These are phyloP conservation scores for Promerops cafer DNA, from an alignment of 2,113 vertebrate genomes.

Conservation along the genomic window DNA sequence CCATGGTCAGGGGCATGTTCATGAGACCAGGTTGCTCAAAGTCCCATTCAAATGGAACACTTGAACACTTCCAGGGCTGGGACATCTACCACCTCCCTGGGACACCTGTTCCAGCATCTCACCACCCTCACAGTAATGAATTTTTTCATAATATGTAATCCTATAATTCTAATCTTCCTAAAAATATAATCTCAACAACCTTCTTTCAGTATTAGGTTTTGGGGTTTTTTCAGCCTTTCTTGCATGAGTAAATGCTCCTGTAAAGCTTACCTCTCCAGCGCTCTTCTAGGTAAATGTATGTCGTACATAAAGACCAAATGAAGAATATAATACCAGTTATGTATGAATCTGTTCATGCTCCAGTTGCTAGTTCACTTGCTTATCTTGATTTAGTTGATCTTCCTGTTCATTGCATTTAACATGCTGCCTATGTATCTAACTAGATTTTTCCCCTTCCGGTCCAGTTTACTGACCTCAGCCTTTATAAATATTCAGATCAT, in stretches of 20 bases:
- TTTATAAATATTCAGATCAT: constrained; percentile 60
- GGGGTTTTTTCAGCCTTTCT: not conserved
- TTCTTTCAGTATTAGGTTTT: not conserved
- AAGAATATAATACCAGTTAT: constrained; percentile 61
- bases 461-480: constrained; percentile 64
- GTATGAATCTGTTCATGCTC: constrained; percentile 48
- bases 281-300: not conserved
- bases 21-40: not conserved
- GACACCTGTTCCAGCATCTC: not conserved
- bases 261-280: not conserved
- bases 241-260: not conserved
- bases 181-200: not conserved
- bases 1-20: not conserved
- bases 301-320: not conserved
- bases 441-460: constrained; percentile 52
- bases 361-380: constrained; percentile 61
- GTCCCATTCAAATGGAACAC: not conserved
- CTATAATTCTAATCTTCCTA: not conserved
- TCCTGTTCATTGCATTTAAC: constrained; percentile 60
- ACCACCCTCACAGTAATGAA: rapidly evolving
- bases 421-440: constrained; percentile 50
- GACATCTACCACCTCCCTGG: not conserved
- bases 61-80: not conserved
- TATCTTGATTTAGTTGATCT: constrained; percentile 54
- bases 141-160: not conserved